Percentiles rank a stretch among this genome's conserved stretches.
Evolutionary conservation across 2,797 vertebrate genomes (phyloP).

Genomic region (Rhyacichthys aspro): DNA sequence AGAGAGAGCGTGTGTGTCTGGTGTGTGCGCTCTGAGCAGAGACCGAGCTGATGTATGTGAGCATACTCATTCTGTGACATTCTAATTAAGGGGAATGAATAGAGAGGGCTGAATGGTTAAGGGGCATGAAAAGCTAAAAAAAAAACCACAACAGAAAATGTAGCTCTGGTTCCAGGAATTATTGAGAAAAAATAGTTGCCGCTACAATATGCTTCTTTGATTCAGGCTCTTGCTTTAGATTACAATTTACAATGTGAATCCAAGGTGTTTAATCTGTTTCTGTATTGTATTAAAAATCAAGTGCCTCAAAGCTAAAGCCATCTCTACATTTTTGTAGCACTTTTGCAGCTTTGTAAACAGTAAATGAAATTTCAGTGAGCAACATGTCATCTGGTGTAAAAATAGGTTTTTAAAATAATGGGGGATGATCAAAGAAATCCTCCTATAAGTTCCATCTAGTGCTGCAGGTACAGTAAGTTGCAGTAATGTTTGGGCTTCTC

Average conservation of each 20-base stretch:
- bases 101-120: slow-evolving; percentile 26
- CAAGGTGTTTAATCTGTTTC: not conserved
- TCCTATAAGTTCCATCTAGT: no score
- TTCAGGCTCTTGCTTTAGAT: not conserved
- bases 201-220: not conserved
- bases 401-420: no score
- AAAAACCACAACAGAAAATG: slow-evolving; percentile 18
- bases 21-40: not conserved
- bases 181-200: not conserved
- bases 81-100: slow-evolving; percentile 47
- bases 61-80: slow-evolving; percentile 22
- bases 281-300: not conserved
- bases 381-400: not conserved
- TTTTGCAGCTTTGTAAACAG: not conserved
- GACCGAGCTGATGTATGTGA: slow-evolving; percentile 31
- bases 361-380: not conserved
- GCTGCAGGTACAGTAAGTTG: no score
- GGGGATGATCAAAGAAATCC: no score
- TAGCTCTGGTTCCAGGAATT: slow-evolving; percentile 5
- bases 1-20: not conserved
- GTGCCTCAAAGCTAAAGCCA: not conserved
- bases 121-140: slow-evolving; percentile 27
- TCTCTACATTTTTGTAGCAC: not conserved
- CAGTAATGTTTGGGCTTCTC: no score
- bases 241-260: not conserved